Base-by-base conservation (phyloP, 2,888 invertebrate species). In the Dolichomitus sp. region DNA sequence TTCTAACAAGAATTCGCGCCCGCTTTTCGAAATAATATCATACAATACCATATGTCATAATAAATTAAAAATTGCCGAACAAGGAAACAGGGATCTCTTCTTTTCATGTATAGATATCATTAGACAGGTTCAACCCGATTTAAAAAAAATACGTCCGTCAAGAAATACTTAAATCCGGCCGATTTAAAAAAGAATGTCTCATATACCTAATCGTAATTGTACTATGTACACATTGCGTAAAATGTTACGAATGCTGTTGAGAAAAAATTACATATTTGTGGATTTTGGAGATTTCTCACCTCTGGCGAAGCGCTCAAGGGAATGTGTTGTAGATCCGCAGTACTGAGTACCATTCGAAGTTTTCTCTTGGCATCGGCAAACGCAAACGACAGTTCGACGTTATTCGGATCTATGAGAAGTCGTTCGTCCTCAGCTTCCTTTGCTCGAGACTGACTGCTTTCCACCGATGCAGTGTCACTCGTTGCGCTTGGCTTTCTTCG, bases 311-410 rank as follows among this genome's bases (percentile, higher is more conserved):
- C 88, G 40, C 88, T 90, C 92, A 92, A 92, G 40, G 93, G 93
- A 90, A 96, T 95, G 90, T 96, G 96, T 88, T 97, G 96, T 80
- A 97, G 94, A 90, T 98, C 98, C 0, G 98, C 97, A 87, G 97
- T 97, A 85, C 99, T 98, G 42, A 99, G 95, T 73, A 99, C 99
- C 88, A 98, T 95, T 27, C 99, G 95, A 81, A 99, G 94, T 91
- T 99, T 99, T 85, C 98, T 96, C 94, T 99, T 99, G 89, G 96
- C 96, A 91, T 97, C 96, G 54, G 94, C 91, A 90, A 97, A 96
- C 50, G 96, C 95, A 65, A 93, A 94, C 40, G 95, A 95, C n/a
- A 93, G 90, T 87, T 96, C 95, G 4, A 95, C 90, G 86, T 95
- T 95, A 73, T 94, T 93, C 0, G 95, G 95, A 89, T 96, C 95